These are phyloP conservation scores for Meriones psammophilus DNA, from an alignment of 2,797 vertebrate species.

Conservation along the genomic window DNA sequence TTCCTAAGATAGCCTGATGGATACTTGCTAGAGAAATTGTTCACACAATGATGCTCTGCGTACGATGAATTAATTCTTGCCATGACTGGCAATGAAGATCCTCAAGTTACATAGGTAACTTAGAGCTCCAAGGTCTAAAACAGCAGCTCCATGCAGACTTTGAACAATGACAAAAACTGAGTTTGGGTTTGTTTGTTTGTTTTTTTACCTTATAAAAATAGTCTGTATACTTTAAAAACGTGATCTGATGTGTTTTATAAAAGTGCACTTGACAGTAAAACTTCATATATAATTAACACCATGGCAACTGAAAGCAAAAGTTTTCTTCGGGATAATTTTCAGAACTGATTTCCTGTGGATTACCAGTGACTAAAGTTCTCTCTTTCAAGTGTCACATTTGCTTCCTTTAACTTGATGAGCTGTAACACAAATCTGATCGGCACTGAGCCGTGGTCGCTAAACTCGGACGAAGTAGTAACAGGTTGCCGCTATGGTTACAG, in stretches of 20 bases:
- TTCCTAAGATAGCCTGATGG: not conserved
- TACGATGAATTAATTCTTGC: not conserved
- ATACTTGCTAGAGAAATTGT: not conserved
- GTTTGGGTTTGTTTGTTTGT: not conserved
- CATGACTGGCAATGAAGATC: not conserved
- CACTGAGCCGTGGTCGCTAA: not conserved
- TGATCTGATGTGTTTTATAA: not conserved
- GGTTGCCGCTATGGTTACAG: not conserved
- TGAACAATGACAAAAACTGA: not conserved
- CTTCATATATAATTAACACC: not conserved
- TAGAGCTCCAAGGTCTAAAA: not conserved
- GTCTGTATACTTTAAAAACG: not conserved
- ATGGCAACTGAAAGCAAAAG: not conserved
- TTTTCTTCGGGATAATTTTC: conserved; percentile 10
- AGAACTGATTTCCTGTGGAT: not conserved
- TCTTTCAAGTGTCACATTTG: not conserved
- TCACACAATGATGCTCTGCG: not conserved
- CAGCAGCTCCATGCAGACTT: not conserved
- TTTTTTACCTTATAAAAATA: conserved; percentile 9
- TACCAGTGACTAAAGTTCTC: not conserved
- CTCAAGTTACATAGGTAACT: not conserved
- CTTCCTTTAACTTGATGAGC: conserved; percentile 14
- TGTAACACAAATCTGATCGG: not conserved
- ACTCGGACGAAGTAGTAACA: not conserved
- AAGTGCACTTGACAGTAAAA: not conserved